These are phyloP conservation scores for Acestrorhynchus altus DNA, from an alignment of 2,797 vertebrate species.

Conservation along the genomic window DNA sequence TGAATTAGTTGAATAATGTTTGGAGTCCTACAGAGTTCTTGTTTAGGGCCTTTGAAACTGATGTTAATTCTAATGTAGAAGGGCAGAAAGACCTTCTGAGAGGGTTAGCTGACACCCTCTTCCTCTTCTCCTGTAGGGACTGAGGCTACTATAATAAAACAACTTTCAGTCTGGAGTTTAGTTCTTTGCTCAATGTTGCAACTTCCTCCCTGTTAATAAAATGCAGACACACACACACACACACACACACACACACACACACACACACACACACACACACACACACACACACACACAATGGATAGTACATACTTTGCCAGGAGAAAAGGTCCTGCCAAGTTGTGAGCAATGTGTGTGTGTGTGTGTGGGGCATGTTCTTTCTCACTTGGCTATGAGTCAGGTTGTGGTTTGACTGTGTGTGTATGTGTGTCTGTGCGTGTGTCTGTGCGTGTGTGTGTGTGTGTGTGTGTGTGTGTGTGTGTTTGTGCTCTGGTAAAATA, in stretches of 20 bases:
- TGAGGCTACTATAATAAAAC: neutral
- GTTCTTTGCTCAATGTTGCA: slow-evolving; percentile 23
- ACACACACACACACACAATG: neutral
- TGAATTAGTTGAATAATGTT: no score
- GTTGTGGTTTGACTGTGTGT: slow-evolving; percentile 54
- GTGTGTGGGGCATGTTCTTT: slow-evolving; percentile 31
- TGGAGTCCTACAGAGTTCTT: no score
- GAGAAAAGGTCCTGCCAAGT: slow-evolving; percentile 32
- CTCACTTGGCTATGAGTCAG: slow-evolving; percentile 59
- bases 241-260: slow-evolving; percentile 12
- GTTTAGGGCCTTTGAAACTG: no score
- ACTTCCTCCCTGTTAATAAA: slow-evolving; percentile 47
- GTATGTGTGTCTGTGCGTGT: slow-evolving; percentile 12
- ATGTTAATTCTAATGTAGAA: no score
- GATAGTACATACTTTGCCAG: slow-evolving; percentile 32
- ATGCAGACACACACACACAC: slow-evolving; percentile 21
- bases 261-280: slow-evolving; percentile 6
- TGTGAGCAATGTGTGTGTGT: slow-evolving; percentile 1
- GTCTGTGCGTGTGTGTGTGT: slow-evolving; percentile 21
- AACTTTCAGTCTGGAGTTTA: neutral
- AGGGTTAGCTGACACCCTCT: neutral
- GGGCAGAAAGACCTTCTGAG: no score
- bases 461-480: slow-evolving; percentile 25
- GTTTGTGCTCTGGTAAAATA: slow-evolving; percentile 30
- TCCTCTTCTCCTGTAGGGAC: neutral